A percentile compares a stretch with the other conserved stretches of the same genome.
Conservation (phyloP, 53 echinoderm and acorn worm genomes). For the Holothuria leucospilota region DNA sequence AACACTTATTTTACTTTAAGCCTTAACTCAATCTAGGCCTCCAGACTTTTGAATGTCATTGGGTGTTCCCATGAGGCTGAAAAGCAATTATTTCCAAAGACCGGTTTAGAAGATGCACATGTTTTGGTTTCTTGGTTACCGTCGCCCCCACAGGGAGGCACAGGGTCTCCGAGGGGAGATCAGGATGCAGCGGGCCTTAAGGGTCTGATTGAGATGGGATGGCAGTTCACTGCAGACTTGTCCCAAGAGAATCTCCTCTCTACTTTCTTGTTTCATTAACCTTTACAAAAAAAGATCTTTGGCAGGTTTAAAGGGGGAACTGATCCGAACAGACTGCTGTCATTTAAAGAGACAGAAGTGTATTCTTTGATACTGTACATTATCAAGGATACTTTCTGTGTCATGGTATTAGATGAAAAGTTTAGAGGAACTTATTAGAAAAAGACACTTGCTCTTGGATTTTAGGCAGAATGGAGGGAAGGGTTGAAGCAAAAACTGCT, state of each 20-base stretch:
- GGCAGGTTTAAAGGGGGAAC: slow-evolving; percentile 25
- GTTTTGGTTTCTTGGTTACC: slow-evolving; percentile 51
- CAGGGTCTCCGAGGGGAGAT: slow-evolving; percentile 48
- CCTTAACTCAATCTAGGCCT: slow-evolving; percentile 49
- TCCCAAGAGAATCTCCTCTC: slow-evolving; percentile 30
- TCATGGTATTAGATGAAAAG: too few species aligned
- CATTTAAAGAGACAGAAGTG: too few species aligned
- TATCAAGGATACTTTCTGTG: too few species aligned
- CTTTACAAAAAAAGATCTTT: slow-evolving; percentile 26
- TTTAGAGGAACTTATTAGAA: too few species aligned
- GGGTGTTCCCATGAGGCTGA: slow-evolving; percentile 43
- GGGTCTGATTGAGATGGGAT: slow-evolving; percentile 50
- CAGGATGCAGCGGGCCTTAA: slow-evolving; percentile 38
- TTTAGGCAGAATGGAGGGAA: too few species aligned
- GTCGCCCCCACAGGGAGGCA: slow-evolving; percentile 16
- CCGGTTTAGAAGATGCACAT: slow-evolving; percentile 10
- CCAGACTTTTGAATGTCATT: slow-evolving; percentile 53
- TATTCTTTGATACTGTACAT: too few species aligned
- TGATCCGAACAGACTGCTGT: neutral
- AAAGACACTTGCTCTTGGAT: too few species aligned
- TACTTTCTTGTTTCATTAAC: slow-evolving; percentile 49
- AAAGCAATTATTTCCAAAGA: slow-evolving; percentile 52
- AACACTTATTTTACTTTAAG: slow-evolving; percentile 33
- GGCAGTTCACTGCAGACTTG: slow-evolving; percentile 31
- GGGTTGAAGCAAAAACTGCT: too few species aligned